Evolutionary conservation across 2,888 invertebrate species (phyloP), one percentile per base, ranked within the genome.

Genomic region (Plagodis pulveraria): DNA sequence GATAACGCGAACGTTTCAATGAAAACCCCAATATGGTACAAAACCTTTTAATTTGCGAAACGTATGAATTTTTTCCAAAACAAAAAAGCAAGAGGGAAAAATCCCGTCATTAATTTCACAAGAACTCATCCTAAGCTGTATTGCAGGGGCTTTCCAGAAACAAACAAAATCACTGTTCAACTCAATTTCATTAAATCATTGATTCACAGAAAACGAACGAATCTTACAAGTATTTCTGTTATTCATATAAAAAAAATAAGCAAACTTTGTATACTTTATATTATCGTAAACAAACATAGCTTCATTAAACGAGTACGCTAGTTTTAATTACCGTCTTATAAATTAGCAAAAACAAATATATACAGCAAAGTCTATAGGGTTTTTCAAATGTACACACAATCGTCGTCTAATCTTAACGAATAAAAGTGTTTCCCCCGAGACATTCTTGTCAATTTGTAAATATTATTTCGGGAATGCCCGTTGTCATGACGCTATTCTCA

Each of bases 81-180:
- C 6, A 51, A 48, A 50, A 50, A 51, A 41, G 9, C 44, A 34
- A 56, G 41, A 44, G 44, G 59, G 44, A 59, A 59, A 60, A 34
- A 2, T 40, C 34, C 6, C 22, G 40, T 43, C 38, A 48, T 35
- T 36, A 22, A 8, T 8, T 50, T 36, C 6, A 45, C 40, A 56
- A 56, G 38, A 55, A 47, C 32, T 12, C 6, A 12, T 22, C 34
- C 34, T 38, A 45, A 32, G 36, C 10, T 47, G 35, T 10, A 33
- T 45, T 34, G 12, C 35, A 22, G 40, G 56, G 60, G 10, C 56
- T 60, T 60, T 41, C 60, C 56, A 35, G 43, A 34, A 22, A 32
- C 11, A 46, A 50, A 47, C n/a, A 50, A 40, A 43, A 47, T 50
- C n/a, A 34, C 12, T 41, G 11, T 38, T 36, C 9, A 32, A 9